Conservation (phyloP, 2,113 vertebrate species). For the Stomatorhinus ivindoensis region DNA sequence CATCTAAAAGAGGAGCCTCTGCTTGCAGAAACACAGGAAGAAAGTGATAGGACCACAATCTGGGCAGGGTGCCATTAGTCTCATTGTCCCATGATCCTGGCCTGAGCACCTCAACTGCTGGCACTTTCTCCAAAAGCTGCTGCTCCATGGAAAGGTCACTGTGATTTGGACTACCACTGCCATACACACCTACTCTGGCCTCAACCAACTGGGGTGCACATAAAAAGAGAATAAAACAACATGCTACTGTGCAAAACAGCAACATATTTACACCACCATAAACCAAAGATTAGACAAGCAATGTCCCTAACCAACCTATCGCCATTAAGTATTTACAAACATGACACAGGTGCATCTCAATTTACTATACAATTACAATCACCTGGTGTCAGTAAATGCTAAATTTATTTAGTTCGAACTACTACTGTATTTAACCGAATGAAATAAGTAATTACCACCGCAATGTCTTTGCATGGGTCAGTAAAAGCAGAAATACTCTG, state of each 20-base stretch:
- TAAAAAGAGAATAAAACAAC: not conserved
- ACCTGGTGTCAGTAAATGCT: not conserved
- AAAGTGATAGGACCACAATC: slow-evolving; percentile 11
- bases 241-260: not conserved
- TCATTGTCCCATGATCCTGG: not conserved
- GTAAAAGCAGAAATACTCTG: not conserved
- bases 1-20: not conserved
- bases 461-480: not conserved
- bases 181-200: not conserved
- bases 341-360: not conserved
- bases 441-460: not conserved
- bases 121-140: not conserved
- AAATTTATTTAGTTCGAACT: not conserved
- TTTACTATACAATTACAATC: not conserved
- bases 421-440: not conserved
- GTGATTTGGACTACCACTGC: not conserved
- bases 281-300: not conserved
- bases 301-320: not conserved
- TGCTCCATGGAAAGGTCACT: not conserved
- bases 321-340: not conserved
- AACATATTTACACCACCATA: not conserved
- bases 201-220: not conserved
- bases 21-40: slow-evolving; percentile 36
- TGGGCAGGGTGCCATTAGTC: not conserved
- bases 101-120: not conserved